Percentiles rank a stretch among this genome's conserved stretches.
phyloP scores from a whole-genome alignment of 2,888 invertebrate genomes.

The Thereva unica region DNA sequence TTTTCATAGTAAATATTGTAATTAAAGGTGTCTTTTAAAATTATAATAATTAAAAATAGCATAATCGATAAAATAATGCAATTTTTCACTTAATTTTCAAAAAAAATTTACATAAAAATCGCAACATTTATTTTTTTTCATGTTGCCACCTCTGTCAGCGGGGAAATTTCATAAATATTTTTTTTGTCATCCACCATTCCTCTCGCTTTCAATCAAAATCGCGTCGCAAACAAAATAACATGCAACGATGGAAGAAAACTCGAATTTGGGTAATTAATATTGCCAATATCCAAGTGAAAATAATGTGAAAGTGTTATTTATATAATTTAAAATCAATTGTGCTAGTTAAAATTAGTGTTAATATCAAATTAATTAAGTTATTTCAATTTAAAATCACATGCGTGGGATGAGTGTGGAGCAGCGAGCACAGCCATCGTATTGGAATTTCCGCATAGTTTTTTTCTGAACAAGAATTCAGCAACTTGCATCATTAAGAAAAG shows the following conservation, averaged over 20 bases:
- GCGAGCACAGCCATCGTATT: conserved; percentile 12
- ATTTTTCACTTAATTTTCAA: too few species aligned
- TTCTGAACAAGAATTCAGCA: conserved; percentile 12
- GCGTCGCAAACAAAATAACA: conserved; percentile 35
- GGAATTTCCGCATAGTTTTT: conserved; percentile 18
- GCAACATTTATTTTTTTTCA: too few species aligned
- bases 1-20: too few species aligned
- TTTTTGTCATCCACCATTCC: not conserved
- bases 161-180: too few species aligned
- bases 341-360: not conserved
- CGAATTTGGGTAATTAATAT: conserved; percentile 28
- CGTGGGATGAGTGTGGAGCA: conserved; percentile 25
- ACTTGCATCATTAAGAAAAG: not conserved
- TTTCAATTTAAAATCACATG: conserved; percentile 9
- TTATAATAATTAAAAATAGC: too few species aligned
- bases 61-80: too few species aligned
- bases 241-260: conserved; percentile 32
- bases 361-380: not conserved
- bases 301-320: not conserved
- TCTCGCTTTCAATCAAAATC: conserved; percentile 24
- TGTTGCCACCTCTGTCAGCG: too few species aligned
- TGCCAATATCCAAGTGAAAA: not conserved
- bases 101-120: too few species aligned
- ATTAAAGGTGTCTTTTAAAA: too few species aligned
- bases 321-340: not conserved